Evolutionary conservation across 2,113 vertebrate genomes (phyloP), one percentile per base, ranked within the genome.

Genomic region (Lipotes vexillifer): DNA sequence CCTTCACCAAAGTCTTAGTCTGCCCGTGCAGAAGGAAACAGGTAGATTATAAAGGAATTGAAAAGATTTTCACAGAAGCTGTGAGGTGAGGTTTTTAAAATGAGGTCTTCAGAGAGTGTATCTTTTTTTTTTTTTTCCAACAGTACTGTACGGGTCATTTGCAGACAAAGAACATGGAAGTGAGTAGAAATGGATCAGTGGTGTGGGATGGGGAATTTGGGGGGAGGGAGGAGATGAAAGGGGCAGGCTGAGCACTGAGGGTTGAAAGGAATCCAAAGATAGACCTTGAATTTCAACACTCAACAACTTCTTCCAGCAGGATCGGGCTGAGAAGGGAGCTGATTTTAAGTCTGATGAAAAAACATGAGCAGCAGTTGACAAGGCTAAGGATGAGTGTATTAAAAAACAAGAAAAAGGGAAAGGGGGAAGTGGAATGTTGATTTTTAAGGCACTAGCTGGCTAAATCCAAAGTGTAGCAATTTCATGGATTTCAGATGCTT

Each of bases 141-240:
- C 92, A 97, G 97, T 31, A 27, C 13, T 78, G 4, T 91, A 71
- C 6, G 96, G 93, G 6, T 88, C 96, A 14, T 38, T 98, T 82
- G 4, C 0, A 14, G 1, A 3, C 6, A 20, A 0, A 3, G 9
- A 12, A 1, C 8, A 57, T 2, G 0, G 1, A 44, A 0, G 97
- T 98, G 77, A 97, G 97, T 97, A 86, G 31, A 93, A 75, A 90
- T 14, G n/a, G 52, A 49, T 82, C 38, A 25, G 33, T 87, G 25
- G 6, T 8, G 21, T n/a, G 21, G 46, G 68, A 38, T 1, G 18
- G 25, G 20, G 36, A 49, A 61, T 13, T 21, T 8, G 4, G 23
- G 57, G n/a, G 38, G 13, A 31, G 21, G 18, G 41, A 49, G 8
- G 21, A 44, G 23, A 44, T 5, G 46, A 36, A 29, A 11, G 12